Evolutionary conservation across 1,140 invertebrate species (phyloP), one percentile per base, ranked within the genome.

Genomic region (Drosophila burlai): DNA sequence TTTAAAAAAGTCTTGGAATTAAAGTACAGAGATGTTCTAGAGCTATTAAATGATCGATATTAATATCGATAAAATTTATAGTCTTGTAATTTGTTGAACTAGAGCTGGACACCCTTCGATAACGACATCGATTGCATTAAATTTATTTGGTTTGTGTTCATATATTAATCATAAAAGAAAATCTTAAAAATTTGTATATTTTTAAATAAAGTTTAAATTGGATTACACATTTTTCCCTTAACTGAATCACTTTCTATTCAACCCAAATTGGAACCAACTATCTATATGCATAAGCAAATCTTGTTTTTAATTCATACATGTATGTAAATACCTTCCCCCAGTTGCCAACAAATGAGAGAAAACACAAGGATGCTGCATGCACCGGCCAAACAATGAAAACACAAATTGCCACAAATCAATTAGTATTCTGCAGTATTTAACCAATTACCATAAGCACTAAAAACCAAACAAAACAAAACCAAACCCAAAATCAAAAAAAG

Each of bases 291-390:
- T 38, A 57, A 57, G 16, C 7, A 43, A 65, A 42, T 24, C 50
- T 18, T 18, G n/a, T 45, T 66, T 66, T 63, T 9, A 34, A 45
- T 45, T 45, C 40, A 63, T 40, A 65, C n/a, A 65, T 18, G 58
- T 63, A 45, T 45, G 58, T 61, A 45, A 66, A 66, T 36, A 52
- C 18, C 26, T 47, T 42, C 16, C 62, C 40, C 31, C n/a, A 36
- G 16, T 76, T 52, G 36, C 47, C 26, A 40, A 54, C 18, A 42
- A 55, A 54, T 31, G 57, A 62, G 38, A 71, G 38, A 65, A 75
- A 83, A 74, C 31, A 75, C 34, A 68, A 63, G 55, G 80, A 73
- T 73, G 69, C 69, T 73, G 69, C 69, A 73, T 73, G 69, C 46
- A 50, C 36, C 55, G 34, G 67, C 54, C 67, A 60, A 50, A 47